phyloP scores from a whole-genome alignment of 2,888 invertebrate genomes.

The Drosophila mimica region DNA sequence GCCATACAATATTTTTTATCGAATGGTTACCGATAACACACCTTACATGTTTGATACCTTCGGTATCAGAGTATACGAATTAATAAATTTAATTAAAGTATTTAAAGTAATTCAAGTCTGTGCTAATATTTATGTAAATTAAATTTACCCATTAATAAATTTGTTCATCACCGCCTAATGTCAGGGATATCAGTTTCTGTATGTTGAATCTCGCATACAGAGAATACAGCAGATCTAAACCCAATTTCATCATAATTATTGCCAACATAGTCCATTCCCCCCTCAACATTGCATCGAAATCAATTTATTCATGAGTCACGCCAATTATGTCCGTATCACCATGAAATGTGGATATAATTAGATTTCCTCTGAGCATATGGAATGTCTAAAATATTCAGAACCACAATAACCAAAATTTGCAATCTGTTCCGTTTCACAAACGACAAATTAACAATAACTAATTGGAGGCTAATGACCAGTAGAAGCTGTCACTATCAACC shows the following conservation, averaged over 20 bases:
- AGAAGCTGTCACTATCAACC: constrained; percentile 38
- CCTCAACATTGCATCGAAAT: constrained; percentile 9
- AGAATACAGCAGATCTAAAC: not conserved
- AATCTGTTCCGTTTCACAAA: constrained; percentile 32
- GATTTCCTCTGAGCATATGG: constrained; percentile 25
- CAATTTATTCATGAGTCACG: constrained; percentile 24
- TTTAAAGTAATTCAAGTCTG: too few relatives aligned
- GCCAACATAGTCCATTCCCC: not conserved
- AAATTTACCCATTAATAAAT: not conserved
- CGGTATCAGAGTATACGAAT: not conserved
- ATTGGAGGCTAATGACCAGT: constrained; percentile 70
- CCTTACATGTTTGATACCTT: not conserved
- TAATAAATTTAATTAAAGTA: not conserved
- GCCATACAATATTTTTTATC: too few relatives aligned
- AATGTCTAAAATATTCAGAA: constrained; percentile 19
- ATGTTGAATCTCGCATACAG: not conserved
- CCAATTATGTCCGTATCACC: not conserved
- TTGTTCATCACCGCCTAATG: not conserved
- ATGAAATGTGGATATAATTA: constrained; percentile 44
- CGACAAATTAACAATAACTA: constrained; percentile 78
- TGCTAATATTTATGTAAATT: not conserved
- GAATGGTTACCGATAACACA: not conserved
- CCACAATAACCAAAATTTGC: constrained; percentile 21
- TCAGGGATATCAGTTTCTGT: not conserved
- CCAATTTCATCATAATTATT: constrained; percentile 15